These are phyloP conservation scores for Neodiprion lecontei DNA, from an alignment of 1,140 invertebrate genomes.

Conservation along the genomic window DNA sequence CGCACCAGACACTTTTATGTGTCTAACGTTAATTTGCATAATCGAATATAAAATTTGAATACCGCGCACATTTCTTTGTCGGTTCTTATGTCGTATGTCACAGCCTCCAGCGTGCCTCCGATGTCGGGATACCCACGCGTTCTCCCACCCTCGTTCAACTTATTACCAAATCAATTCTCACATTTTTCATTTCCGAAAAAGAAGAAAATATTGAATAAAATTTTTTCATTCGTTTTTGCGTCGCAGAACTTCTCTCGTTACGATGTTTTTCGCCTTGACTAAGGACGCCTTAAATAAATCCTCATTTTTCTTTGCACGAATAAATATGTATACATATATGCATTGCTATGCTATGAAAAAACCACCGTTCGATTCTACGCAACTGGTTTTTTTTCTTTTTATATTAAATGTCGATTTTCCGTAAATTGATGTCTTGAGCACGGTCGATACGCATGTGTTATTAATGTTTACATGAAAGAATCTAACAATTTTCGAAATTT, in stretches of 20 bases:
- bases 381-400: too few relatives aligned
- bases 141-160: background rate
- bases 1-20: conserved; percentile 56
- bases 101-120: conserved; percentile 17
- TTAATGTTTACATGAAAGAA: too few relatives aligned
- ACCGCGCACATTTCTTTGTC: conserved; percentile 42
- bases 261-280: background rate
- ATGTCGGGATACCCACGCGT: background rate
- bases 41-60: conserved; percentile 62
- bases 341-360: too few relatives aligned
- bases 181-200: background rate
- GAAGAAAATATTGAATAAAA: background rate
- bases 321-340: too few relatives aligned
- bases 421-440: too few relatives aligned
- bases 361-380: too few relatives aligned
- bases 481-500: too few relatives aligned
- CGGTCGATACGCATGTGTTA: too few relatives aligned
- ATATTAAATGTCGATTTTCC: too few relatives aligned
- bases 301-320: too few relatives aligned
- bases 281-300: too few relatives aligned
- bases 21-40: conserved; percentile 60
- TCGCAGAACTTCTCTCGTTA: background rate
- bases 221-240: background rate
- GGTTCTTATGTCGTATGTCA: conserved; percentile 43
- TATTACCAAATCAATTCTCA: conserved; percentile 14